Base-by-base conservation (phyloP, 2,888 invertebrate genomes). In the Meteorus colon region DNA sequence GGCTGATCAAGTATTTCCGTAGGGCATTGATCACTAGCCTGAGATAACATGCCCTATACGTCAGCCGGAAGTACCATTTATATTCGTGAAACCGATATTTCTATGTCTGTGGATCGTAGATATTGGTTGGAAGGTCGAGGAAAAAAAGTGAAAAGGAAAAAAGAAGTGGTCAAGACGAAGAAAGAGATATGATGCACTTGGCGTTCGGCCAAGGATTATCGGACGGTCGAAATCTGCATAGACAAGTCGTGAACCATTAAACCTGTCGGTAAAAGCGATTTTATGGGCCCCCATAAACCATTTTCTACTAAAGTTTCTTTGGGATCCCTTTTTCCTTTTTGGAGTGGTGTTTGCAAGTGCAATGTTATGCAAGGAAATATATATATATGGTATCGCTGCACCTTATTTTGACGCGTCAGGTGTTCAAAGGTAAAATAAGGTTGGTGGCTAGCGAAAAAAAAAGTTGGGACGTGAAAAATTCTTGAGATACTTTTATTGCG, bases 191-290 rank as follows among this genome's bases (percentile, higher is more conserved):
- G 70, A 71, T 71, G 45, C 69, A 69, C 62, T 63, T 71, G 70
- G 55, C 51, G 59, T 27, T 24, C 5, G 14, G 34, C 69, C 41
- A 59, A 29, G 51, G 63, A 73, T 68, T 86, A 87, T 87, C 87
- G 83, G 79, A 79, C 80, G 78, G 79, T 80, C 84, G 82, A 85
- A 85, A 88, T 87, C 88, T 87, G 86, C 87, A 87, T 86, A 85
- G 85, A 82, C 82, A 82, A 87, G 87, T 86, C 87, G 86, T 86
- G 86, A 84, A 86, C 86, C 85, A 86, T 88, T 88, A 86, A 86
- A 74, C 60, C 48, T 70, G 70, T 75, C 75, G 45, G 67, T 75
- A 68, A 70, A 67, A 65, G 73, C 74, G 63, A 80, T 81, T 80
- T 80, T 79, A 81, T 78, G 79, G 70, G 74, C 74, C 55, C 41